Evolutionary conservation across 2,113 vertebrate genomes (phyloP).

Genomic region (Thymallus thymallus): DNA sequence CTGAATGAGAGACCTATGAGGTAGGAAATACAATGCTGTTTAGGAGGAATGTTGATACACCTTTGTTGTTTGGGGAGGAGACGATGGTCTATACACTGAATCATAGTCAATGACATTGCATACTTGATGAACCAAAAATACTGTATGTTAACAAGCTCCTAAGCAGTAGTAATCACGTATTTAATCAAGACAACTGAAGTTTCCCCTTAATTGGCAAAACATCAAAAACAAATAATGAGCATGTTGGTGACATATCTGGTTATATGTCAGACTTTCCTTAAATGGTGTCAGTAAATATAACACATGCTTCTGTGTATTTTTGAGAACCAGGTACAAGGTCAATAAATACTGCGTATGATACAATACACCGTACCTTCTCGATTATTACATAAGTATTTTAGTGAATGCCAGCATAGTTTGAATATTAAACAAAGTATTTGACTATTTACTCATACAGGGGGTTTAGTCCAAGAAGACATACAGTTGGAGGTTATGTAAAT

Average conservation of each 20-base stretch:
- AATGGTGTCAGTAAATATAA: too few relatives aligned
- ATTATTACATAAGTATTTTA: neutral
- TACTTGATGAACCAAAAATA: neutral
- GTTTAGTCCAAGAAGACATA: constrained; percentile 1
- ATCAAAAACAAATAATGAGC: too few relatives aligned
- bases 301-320: too few relatives aligned
- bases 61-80: too few relatives aligned
- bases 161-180: too few relatives aligned
- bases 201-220: too few relatives aligned
- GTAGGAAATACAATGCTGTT: neutral
- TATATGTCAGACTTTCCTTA: too few relatives aligned
- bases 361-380: too few relatives aligned
- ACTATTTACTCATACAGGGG: neutral
- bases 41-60: neutral
- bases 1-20: constrained; percentile 3
- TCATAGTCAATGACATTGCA: neutral
- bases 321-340: too few relatives aligned
- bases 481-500: constrained; percentile 39
- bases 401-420: neutral
- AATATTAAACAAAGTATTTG: neutral
- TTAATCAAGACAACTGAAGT: too few relatives aligned
- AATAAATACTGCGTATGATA: too few relatives aligned
- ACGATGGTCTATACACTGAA: neutral
- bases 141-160: neutral
- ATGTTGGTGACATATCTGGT: too few relatives aligned